Conservation (phyloP, 2,888 invertebrate genomes). For the Esperia sulphurella region DNA sequence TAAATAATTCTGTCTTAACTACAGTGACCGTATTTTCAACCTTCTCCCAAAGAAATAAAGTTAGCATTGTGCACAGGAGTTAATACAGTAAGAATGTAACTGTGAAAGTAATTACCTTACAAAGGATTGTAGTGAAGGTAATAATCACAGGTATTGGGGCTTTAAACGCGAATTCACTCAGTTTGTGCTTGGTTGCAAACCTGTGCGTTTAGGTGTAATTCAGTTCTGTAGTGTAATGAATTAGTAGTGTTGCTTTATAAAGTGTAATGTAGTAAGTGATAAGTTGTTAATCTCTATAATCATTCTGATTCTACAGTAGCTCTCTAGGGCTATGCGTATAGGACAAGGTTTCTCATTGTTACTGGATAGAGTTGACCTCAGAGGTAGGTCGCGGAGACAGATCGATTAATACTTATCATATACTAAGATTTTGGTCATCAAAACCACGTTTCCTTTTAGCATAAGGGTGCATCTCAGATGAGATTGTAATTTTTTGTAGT, state of each 20-base stretch:
- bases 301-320: no score
- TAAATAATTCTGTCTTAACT: constrained; percentile 59
- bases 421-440: no score
- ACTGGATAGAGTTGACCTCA: no score
- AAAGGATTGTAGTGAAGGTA: constrained; percentile 52
- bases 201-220: constrained; percentile 25
- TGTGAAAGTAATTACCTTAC: constrained; percentile 62
- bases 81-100: constrained; percentile 26
- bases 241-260: not conserved
- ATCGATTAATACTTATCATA: no score
- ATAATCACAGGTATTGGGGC: constrained; percentile 63
- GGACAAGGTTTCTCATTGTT: no score
- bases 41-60: constrained; percentile 18
- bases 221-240: constrained; percentile 20
- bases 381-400: no score
- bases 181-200: constrained; percentile 45
- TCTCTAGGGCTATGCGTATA: no score
- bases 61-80: constrained; percentile 12
- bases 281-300: no score
- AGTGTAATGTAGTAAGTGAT: no score
- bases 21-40: constrained; percentile 23
- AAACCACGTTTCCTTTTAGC: no score
- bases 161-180: constrained; percentile 43
- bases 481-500: no score
- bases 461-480: no score